phyloP scores from a whole-genome alignment of 2,797 vertebrate species.

The Platalea minor region DNA sequence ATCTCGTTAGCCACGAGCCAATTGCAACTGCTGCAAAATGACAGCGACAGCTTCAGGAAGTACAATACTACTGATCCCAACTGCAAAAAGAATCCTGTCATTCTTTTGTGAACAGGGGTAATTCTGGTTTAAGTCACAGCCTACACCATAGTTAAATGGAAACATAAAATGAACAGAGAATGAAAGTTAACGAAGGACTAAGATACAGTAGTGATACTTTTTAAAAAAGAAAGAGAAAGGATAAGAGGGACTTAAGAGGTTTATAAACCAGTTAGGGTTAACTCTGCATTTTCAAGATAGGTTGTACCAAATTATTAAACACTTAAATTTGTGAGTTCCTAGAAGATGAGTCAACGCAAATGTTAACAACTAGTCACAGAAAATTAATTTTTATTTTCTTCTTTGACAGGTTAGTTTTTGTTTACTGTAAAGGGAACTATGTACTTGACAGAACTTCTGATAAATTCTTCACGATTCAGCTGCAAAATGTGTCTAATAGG shows the following conservation, averaged over 20 bases:
- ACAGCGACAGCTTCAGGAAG: neutral
- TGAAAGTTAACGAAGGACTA: neutral
- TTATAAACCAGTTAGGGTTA: neutral
- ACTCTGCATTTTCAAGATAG: neutral
- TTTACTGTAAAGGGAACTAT: neutral
- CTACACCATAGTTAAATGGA: neutral
- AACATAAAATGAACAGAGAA: neutral
- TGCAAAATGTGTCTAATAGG: neutral
- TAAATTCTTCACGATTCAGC: neutral
- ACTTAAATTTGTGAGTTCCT: neutral
- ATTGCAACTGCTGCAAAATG: neutral
- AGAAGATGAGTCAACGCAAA: neutral
- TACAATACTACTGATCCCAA: neutral
- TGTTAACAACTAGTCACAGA: neutral
- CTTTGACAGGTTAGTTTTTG: neutral
- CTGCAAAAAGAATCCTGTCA: neutral
- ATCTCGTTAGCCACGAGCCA: neutral
- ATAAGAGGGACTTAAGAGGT: neutral
- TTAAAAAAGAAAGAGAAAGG: neutral
- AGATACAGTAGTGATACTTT: neutral
- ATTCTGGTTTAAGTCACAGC: neutral
- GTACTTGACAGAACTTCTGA: neutral
- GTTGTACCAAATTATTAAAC: neutral
- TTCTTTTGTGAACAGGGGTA: neutral
- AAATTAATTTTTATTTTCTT: neutral